Percentiles rank a stretch among this genome's conserved stretches.
phyloP scores from a whole-genome alignment of 2,797 vertebrate genomes.

The Nothura maculosa region DNA sequence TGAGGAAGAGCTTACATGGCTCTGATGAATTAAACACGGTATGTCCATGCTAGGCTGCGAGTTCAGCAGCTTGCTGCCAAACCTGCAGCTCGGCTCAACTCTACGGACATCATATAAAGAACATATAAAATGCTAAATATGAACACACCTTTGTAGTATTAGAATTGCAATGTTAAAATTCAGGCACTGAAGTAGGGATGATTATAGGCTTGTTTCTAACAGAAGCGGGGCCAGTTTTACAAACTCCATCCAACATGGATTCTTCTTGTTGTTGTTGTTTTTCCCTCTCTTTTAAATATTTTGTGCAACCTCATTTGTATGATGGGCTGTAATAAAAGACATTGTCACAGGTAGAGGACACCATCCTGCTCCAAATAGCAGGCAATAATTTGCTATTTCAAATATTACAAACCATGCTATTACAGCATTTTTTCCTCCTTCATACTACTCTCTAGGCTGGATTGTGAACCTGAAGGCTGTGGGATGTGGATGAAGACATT shows the following conservation, averaged over 20 bases:
- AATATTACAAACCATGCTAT: too few relatives aligned
- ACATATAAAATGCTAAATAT: neutral
- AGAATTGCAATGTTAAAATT: neutral
- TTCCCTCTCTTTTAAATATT: neutral
- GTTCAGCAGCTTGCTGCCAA: neutral
- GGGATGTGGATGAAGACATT: neutral
- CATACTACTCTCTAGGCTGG: neutral
- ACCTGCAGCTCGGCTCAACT: neutral
- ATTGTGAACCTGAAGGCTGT: neutral
- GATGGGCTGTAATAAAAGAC: neutral
- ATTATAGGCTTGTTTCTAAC: neutral
- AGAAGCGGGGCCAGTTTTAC: neutral
- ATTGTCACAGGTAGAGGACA: neutral
- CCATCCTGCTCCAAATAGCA: neutral
- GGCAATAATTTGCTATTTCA: too few relatives aligned
- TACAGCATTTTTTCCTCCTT: neutral
- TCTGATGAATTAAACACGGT: neutral
- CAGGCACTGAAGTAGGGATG: neutral
- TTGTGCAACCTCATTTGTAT: neutral
- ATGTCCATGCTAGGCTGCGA: neutral
- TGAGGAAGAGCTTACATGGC: neutral
- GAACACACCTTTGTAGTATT: neutral
- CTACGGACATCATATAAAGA: neutral
- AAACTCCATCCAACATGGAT: neutral
- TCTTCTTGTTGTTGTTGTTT: neutral